Percentiles rank a stretch among this genome's conserved stretches.
Evolutionary conservation across 2,888 invertebrate species (phyloP).

Genomic region (Limnephilus rhombicus): DNA sequence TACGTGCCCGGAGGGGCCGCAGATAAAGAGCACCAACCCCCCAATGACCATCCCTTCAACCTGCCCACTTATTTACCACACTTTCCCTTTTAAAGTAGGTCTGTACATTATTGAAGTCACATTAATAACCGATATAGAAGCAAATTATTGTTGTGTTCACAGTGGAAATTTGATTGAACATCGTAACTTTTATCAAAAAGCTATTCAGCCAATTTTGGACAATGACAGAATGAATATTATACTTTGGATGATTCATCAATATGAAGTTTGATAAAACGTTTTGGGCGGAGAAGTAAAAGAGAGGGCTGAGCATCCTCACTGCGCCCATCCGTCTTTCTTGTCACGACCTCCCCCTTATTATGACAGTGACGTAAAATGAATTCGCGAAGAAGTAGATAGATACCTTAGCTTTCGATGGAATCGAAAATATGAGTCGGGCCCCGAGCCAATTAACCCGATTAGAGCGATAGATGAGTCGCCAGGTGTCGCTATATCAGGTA

Average conservation of each 20-base stretch:
- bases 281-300: neutral
- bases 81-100: neutral
- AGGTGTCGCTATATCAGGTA: constrained; percentile 54
- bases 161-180: neutral
- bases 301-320: constrained; percentile 14
- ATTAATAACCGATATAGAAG: neutral
- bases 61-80: neutral
- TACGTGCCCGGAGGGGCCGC: neutral
- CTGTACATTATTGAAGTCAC: neutral
- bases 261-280: constrained; percentile 44
- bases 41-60: neutral
- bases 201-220: constrained; percentile 26
- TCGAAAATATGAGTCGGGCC: constrained; percentile 39
- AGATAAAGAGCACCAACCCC: neutral
- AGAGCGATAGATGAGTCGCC: constrained; percentile 39
- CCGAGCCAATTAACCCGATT: constrained; percentile 64
- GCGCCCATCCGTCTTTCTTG: constrained; percentile 55
- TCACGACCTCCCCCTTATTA: constrained; percentile 24
- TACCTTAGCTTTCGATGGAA: neutral
- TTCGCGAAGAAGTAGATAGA: neutral
- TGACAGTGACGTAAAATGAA: constrained; percentile 21
- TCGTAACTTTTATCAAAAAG: neutral
- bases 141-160: neutral
- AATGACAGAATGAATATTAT: constrained; percentile 38
- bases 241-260: constrained; percentile 47